Evolutionary conservation across 1,140 invertebrate genomes (phyloP), one percentile per base, ranked within the genome.

Genomic region (Physella acuta): DNA sequence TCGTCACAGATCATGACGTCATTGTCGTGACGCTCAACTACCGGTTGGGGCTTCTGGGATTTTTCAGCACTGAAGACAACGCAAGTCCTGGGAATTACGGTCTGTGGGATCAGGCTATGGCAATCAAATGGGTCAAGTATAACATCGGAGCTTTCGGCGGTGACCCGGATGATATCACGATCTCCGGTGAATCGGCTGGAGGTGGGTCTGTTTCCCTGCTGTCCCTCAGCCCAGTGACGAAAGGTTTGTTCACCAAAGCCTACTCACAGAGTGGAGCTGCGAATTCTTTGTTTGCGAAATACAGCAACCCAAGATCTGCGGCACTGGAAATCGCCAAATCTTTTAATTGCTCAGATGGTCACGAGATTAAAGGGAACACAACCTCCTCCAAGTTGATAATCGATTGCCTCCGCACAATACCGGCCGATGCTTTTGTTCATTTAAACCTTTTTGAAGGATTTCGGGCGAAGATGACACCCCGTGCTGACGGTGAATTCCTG

Each of bases 81-180:
- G 49, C 53, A n/a, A 17, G 65, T 3, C 78, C 81, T 17, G 88
- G 88, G 24, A 89, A 89, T 73, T 80, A 82, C 72, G 88, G 88
- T 28, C 78, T 89, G 33, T 84, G 92, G 90, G 95, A 98, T 86
- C 94, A 97, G 86, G 90, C 92, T 0, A 74, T 96, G 79, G 95
- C 94, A 1, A 90, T 98, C 70, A 88, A 92, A 71, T 97, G 94
- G 94, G 68, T 81, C 28, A 71, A 76, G 28, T 61, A 73, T 51
- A 79, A 82, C 70, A 78, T 82, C 39, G 70, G 53, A 51, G 67
- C 44, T 30, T 82, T 82, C 67, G 77, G 76, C 11, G 81, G 79
- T 14, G 67, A 81, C 49, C 58, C 68, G 24, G 36, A 72, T 49
- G 55, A 64, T 3, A 63, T 82, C 11, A 79, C 77, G 8, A 64